Conservation (phyloP, 2,888 invertebrate species). For the Trachelus iudaicus region DNA sequence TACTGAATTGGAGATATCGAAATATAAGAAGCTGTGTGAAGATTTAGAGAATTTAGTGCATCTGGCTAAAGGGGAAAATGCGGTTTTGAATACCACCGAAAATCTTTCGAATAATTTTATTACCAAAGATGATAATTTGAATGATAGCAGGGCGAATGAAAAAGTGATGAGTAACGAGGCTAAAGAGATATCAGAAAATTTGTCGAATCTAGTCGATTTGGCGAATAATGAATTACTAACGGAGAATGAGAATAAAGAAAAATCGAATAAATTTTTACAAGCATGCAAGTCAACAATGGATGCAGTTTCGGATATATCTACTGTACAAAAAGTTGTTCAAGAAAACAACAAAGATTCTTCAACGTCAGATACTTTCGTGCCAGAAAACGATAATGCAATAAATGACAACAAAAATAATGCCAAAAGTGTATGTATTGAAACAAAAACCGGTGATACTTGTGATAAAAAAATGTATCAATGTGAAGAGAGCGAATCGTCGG, state of each 20-base stretch:
- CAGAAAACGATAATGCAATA: neutral
- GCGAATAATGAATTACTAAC: neutral
- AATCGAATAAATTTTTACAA: neutral
- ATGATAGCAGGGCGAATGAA: neutral
- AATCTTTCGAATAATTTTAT: neutral
- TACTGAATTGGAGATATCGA: slow-evolving; percentile 49
- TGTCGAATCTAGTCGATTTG: neutral
- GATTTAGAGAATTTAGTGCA: slow-evolving; percentile 54
- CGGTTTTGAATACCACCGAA: neutral
- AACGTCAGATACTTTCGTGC: neutral
- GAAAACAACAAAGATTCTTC: neutral
- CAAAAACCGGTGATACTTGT: neutral
- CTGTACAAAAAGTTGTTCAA: neutral
- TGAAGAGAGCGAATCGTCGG: neutral
- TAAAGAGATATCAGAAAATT: neutral
- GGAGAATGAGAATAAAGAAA: neutral
- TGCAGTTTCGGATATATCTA: neutral
- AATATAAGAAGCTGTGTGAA: slow-evolving; percentile 53
- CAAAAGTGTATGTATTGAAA: neutral
- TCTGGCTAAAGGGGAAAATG: slow-evolving; percentile 20
- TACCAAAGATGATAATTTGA: slow-evolving; percentile 9
- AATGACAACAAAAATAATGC: neutral
- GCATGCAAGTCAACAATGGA: neutral
- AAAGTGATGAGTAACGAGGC: neutral
- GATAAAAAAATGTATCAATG: neutral